Evolutionary conservation across 2,888 invertebrate genomes (phyloP), one percentile per base, ranked within the genome.

Genomic region (Pollenia amentaria): DNA sequence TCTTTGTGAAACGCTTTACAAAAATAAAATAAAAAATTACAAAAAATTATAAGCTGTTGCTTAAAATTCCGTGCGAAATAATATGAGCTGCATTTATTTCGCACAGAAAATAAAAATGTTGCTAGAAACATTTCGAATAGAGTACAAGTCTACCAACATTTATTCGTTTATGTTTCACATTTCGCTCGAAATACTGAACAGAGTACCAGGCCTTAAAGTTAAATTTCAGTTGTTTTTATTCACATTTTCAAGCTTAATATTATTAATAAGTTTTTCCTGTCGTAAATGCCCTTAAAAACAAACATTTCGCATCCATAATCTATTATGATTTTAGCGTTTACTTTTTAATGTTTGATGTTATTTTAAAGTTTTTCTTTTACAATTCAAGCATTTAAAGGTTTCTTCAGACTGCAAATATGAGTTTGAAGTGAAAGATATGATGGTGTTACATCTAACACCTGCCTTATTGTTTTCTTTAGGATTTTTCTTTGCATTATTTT

Each of bases 361-460:
- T 73, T 84, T 69, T 38, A 14, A 60, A 12, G 10, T 73, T 81
- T 57, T 40, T 53, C 7, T 38, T 57, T 70, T 46, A 6, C 21
- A 2, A 11, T 57, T 53, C 14, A 62, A 44, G 18, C 38, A 44
- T 80, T 73, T 4, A 55, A 38, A 78, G 57, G 9, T 67, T 44
- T 55, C 12, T 18, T 16, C 16, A 46, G 10, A 44, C 16, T 40
- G 3, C 12, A 21, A 29, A 57, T 7, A 18, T 21, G 40, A 29
- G 29, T 70, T 14, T 55, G 78, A 62, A 14, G 55, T 42, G 14
- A 18, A 60, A 60, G n/a, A 67, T n/a, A 55, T n/a, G 29, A 60
- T 87, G 55, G 53, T 81, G 80, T 84, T 84, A 80, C 77, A 73
- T 84, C 62, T 84, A 73, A 81, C 87, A 87, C 87, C 84, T 87